Evolutionary conservation across 2,113 vertebrate species (phyloP).

Genomic region (Calcarius ornatus): DNA sequence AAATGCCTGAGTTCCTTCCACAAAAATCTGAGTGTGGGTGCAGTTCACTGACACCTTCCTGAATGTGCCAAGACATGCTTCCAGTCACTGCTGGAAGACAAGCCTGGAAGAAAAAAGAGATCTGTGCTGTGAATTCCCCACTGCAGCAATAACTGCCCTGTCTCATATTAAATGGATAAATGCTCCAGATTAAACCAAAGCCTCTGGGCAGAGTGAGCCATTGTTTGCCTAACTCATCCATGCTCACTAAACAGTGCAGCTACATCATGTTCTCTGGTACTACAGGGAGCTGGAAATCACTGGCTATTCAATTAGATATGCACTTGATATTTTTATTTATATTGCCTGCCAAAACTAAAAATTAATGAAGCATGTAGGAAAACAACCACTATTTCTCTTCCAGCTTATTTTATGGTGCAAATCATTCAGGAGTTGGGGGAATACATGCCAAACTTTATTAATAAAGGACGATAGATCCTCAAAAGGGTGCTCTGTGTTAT

Average conservation of each 20-base stretch:
- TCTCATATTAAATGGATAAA: constrained; percentile 1
- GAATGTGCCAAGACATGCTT: not conserved
- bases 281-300: constrained; percentile 54
- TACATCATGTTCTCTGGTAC: constrained; percentile 35
- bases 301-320: constrained; percentile 72
- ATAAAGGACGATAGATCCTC: constrained; percentile 26
- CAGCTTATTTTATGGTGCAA: constrained; percentile 62
- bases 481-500: constrained; percentile 20
- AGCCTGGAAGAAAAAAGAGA: not conserved
- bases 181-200: constrained; percentile 26
- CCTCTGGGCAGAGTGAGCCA: constrained; percentile 9
- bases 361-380: constrained; percentile 75
- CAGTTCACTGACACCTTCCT: not conserved
- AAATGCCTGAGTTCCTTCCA: not conserved
- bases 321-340: constrained; percentile 67
- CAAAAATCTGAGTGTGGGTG: not conserved
- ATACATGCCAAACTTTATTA: constrained; percentile 47
- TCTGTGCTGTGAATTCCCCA: not conserved
- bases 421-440: constrained; percentile 60
- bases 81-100: not conserved
- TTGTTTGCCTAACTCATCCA: constrained; percentile 47
- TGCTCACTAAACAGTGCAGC: constrained; percentile 5
- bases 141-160: not conserved
- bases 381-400: constrained; percentile 66
- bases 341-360: constrained; percentile 70